These are phyloP conservation scores for Noctua janthina DNA, from an alignment of 2,888 invertebrate genomes.

Conservation along the genomic window DNA sequence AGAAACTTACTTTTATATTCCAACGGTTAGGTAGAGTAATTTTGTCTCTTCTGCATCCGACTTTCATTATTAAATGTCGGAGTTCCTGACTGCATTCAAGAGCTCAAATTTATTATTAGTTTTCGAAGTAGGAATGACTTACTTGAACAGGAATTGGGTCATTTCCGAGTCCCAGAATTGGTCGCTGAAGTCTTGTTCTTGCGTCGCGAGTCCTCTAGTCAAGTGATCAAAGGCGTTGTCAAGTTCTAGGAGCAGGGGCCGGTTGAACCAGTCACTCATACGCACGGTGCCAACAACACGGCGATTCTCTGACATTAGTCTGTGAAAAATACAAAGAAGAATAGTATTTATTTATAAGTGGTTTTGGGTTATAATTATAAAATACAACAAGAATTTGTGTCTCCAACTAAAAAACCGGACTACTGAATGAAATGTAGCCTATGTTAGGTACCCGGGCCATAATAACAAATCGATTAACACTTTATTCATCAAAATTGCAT, in stretches of 20 bases:
- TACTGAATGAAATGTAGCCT: too few species aligned
- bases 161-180: constrained; percentile 94
- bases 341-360: not conserved
- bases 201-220: constrained; percentile 93
- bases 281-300: constrained; percentile 90
- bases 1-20: not conserved
- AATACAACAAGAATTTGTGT: too few species aligned
- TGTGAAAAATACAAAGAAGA: constrained; percentile 69
- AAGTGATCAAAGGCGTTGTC: constrained; percentile 93
- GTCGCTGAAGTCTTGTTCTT: constrained; percentile 94
- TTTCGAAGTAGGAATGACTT: constrained; percentile 63
- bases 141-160: constrained; percentile 86
- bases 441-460: too few species aligned
- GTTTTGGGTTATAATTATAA: not conserved
- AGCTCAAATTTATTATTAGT: constrained; percentile 42
- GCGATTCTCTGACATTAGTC: constrained; percentile 91
- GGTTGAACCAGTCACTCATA: constrained; percentile 93
- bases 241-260: constrained; percentile 92
- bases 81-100: constrained; percentile 11
- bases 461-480: too few species aligned
- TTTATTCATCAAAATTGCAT: too few species aligned
- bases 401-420: too few species aligned
- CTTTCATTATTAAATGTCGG: constrained; percentile 6
- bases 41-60: constrained; percentile 5
- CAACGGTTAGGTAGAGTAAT: not conserved